phyloP scores from a whole-genome alignment of 2,888 invertebrate species.

The Notodonta ziczac region DNA sequence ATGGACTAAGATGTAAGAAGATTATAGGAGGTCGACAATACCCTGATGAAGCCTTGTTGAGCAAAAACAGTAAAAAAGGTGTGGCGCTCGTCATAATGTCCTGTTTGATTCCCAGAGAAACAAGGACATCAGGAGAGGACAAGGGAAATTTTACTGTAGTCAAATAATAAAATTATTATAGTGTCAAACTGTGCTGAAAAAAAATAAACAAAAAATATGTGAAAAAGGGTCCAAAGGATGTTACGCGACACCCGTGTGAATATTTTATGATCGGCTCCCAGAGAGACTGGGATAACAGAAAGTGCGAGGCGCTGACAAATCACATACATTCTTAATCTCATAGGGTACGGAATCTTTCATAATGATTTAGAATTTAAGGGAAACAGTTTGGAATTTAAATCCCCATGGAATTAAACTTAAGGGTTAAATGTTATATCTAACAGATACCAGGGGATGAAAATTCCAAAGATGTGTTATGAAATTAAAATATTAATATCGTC shows the following conservation, averaged over 20 bases:
- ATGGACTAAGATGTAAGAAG: background rate
- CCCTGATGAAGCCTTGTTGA: background rate
- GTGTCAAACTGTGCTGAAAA: background rate
- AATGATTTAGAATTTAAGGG: too few relatives aligned
- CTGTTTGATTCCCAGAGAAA: constrained; percentile 11
- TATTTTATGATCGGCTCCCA: background rate
- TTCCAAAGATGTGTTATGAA: constrained; percentile 1
- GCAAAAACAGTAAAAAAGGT: background rate
- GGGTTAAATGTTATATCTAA: constrained; percentile 12
- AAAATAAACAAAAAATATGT: background rate
- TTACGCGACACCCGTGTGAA: constrained; percentile 3
- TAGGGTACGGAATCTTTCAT: too few relatives aligned
- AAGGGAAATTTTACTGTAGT: background rate
- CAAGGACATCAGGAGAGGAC: constrained; percentile 10
- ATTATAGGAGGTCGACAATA: too few relatives aligned
- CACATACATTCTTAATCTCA: constrained; percentile 4
- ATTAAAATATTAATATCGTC: background rate
- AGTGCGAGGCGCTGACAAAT: background rate
- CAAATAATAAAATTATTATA: background rate
- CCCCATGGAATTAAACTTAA: too few relatives aligned
- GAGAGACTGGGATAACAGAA: constrained; percentile 1
- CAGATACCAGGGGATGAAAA: constrained; percentile 19
- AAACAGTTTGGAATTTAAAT: too few relatives aligned
- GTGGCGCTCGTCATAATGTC: background rate
- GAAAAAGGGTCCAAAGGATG: background rate